Conservation (phyloP, 35 echinoderm and acorn worm species). For the Antedon bifida region DNA sequence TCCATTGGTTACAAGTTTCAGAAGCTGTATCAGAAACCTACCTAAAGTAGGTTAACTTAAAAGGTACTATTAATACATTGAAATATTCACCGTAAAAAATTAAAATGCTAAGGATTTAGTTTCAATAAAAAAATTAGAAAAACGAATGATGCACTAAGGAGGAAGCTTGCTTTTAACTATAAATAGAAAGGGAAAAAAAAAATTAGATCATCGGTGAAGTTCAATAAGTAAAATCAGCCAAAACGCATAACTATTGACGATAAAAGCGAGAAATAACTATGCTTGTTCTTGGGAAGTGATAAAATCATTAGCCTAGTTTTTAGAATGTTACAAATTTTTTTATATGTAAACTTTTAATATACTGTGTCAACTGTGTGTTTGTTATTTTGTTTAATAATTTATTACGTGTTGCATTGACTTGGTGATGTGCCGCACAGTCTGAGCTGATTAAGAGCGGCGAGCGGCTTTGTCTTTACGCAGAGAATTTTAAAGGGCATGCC, state of each 20-base stretch:
- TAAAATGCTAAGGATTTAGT: neutral
- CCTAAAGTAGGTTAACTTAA: neutral
- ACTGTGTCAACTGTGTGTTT: conserved; percentile 1
- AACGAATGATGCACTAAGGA: neutral
- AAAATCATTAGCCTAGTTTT: neutral
- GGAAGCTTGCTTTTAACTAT: neutral
- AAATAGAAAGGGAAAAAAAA: neutral
- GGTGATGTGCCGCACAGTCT: neutral
- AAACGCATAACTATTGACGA: neutral
- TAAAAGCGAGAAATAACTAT: neutral
- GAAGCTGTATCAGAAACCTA: neutral
- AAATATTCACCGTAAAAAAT: neutral
- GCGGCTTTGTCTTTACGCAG: neutral
- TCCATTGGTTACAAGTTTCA: neutral
- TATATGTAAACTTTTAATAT: neutral
- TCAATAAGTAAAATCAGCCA: neutral
- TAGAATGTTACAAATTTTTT: neutral
- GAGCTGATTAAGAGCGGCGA: neutral
- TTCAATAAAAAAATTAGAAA: neutral
- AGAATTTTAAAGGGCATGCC: neutral
- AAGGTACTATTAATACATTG: neutral
- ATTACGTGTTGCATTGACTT: neutral
- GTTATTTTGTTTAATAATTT: neutral
- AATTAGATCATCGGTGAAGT: neutral
- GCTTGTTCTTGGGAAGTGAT: neutral